Conservation (phyloP, 2,797 vertebrate genomes). For the Acrossocheilus fasciatus region DNA sequence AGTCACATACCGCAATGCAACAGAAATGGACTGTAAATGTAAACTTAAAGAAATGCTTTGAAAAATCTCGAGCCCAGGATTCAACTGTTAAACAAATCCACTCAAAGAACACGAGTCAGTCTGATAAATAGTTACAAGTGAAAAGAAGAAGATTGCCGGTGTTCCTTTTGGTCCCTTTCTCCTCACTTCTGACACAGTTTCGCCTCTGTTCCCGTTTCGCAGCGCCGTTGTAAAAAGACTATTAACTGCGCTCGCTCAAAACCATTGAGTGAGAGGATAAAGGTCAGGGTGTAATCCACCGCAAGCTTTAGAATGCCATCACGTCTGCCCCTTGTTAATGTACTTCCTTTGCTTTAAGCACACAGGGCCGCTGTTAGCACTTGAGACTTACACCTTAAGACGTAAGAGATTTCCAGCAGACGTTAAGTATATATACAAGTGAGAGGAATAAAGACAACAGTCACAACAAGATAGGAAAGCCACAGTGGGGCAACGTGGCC, state of each 20-base stretch:
- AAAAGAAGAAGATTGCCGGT: slow-evolving; percentile 33
- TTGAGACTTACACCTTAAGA: slow-evolving; percentile 47
- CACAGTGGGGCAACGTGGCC: slow-evolving; percentile 1
- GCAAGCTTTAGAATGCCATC: slow-evolving; percentile 45
- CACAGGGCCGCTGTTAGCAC: slow-evolving; percentile 51
- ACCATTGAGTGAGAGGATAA: slow-evolving; percentile 41
- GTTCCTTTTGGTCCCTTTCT: slow-evolving; percentile 21
- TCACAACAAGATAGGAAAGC: slow-evolving; percentile 42
- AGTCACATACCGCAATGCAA: slow-evolving; percentile 14
- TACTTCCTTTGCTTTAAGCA: slow-evolving; percentile 48
- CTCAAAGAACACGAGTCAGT: slow-evolving; percentile 52
- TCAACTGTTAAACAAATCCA: slow-evolving; percentile 48
- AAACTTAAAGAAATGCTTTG: slow-evolving; percentile 15
- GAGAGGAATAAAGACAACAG: slow-evolving; percentile 45
- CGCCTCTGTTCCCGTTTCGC: slow-evolving; percentile 12
- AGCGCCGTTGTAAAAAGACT: slow-evolving; percentile 48
- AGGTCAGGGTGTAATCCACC: slow-evolving; percentile 57
- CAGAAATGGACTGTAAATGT: slow-evolving; percentile 15
- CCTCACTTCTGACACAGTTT: slow-evolving; percentile 23
- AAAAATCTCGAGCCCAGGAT: slow-evolving; percentile 34
- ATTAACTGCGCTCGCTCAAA: slow-evolving; percentile 46
- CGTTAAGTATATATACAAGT: slow-evolving; percentile 56
- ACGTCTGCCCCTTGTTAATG: slow-evolving; percentile 48
- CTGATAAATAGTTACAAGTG: slow-evolving; percentile 55
- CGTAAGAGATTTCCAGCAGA: slow-evolving; percentile 51